Percentiles rank a stretch among this genome's conserved stretches.
phyloP scores from a whole-genome alignment of 2,888 invertebrate species.

The Aleiodes alternator region DNA sequence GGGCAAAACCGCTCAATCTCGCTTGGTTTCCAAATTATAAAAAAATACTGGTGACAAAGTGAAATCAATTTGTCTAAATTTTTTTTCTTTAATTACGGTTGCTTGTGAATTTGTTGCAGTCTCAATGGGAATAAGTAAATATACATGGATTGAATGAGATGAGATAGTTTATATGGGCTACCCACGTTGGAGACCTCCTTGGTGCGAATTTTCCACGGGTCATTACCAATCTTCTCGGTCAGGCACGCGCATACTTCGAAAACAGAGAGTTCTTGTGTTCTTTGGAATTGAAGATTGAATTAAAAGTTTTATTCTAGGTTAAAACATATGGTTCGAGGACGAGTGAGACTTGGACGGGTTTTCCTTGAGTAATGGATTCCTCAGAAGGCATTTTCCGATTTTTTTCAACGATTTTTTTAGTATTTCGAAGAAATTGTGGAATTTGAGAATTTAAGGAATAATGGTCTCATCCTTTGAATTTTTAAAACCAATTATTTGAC shows the following conservation, averaged over 20 bases:
- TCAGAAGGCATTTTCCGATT: no score
- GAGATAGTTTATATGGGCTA: conserved; percentile 26
- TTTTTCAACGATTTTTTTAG: no score
- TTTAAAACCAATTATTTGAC: no score
- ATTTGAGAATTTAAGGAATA: no score
- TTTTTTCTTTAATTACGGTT: background rate
- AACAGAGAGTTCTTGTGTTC: background rate
- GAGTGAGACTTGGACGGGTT: no score
- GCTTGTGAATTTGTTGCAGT: conserved; percentile 1
- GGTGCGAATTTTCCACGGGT: conserved; percentile 54
- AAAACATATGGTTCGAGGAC: conserved; percentile 6
- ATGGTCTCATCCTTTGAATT: no score
- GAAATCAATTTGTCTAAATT: background rate
- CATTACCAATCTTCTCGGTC: conserved; percentile 57
- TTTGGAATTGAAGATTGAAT: background rate
- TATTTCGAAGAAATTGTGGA: no score
- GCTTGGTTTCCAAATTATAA: no score
- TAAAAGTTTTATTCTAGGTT: conserved; percentile 4
- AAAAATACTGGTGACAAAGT: no score
- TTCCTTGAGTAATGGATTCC: no score
- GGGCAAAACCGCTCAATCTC: no score
- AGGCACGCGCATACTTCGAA: conserved; percentile 50
- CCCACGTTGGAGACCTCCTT: conserved; percentile 52
- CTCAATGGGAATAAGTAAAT: conserved; percentile 19
- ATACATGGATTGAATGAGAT: background rate